These are phyloP conservation scores for Lithosia quadra DNA, from an alignment of 2,888 invertebrate species.

Conservation along the genomic window DNA sequence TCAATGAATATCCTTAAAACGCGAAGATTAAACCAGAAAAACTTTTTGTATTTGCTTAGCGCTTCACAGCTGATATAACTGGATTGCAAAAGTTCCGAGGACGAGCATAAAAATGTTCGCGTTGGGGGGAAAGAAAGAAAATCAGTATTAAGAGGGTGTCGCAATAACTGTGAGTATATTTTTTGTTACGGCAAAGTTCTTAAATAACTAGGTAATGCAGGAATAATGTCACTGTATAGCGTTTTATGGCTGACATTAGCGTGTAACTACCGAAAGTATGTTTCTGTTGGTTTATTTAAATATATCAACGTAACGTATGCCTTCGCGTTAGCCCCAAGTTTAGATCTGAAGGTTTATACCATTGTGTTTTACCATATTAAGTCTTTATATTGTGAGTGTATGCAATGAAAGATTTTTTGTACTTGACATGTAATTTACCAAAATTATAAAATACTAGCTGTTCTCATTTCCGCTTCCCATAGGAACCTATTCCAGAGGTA, in stretches of 20 bases:
- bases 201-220: slow-evolving; percentile 66
- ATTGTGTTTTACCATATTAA: background rate
- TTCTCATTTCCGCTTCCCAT: no score
- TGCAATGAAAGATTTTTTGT: background rate
- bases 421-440: no score
- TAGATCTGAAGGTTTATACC: background rate
- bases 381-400: background rate
- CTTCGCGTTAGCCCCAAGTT: background rate
- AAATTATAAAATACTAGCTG: no score
- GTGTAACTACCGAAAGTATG: slow-evolving; percentile 49
- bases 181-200: slow-evolving; percentile 74
- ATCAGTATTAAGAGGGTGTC: slow-evolving; percentile 79
- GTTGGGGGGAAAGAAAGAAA: slow-evolving; percentile 75
- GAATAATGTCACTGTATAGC: slow-evolving; percentile 62
- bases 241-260: slow-evolving; percentile 60
- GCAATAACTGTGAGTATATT: slow-evolving; percentile 78
- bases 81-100: slow-evolving; percentile 86
- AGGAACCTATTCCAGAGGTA: no score
- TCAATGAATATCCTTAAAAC: slow-evolving; percentile 84
- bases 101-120: slow-evolving; percentile 84
- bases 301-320: background rate
- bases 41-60: slow-evolving; percentile 86
- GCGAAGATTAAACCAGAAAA: slow-evolving; percentile 83
- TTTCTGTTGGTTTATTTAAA: background rate
- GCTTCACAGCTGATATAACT: slow-evolving; percentile 86